A percentile compares a stretch with the other conserved stretches of the same genome.
Evolutionary conservation across 2,113 vertebrate species (phyloP).

Genomic region (Phalacrocorax brasilianus): DNA sequence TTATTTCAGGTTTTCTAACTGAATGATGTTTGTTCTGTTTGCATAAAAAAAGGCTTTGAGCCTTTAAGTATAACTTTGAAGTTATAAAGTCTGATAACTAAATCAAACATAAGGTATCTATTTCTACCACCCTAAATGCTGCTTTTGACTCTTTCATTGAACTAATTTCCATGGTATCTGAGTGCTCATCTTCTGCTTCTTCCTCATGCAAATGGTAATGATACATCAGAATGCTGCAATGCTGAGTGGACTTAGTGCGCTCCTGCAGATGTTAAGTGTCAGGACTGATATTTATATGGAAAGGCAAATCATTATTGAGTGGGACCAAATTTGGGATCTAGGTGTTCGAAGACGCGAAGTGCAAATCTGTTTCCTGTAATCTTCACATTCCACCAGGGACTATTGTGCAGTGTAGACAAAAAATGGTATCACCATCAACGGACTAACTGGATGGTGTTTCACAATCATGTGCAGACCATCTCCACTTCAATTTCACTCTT

Average conservation of each 20-base stretch:
- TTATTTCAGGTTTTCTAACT: background rate
- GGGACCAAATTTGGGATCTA: background rate
- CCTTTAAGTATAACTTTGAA: background rate
- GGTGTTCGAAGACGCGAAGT: fast-evolving
- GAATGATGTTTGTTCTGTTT: background rate
- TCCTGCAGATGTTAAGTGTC: background rate
- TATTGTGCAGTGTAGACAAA: background rate
- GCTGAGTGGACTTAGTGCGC: background rate
- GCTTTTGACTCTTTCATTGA: background rate
- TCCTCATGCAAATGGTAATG: background rate
- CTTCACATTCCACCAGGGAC: background rate
- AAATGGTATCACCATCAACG: background rate
- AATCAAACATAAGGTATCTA: background rate
- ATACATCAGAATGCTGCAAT: background rate
- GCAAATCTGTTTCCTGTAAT: background rate
- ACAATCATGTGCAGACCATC: background rate
- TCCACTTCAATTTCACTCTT: background rate
- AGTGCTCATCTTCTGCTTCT: background rate
- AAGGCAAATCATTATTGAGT: background rate
- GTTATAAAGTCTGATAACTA: background rate
- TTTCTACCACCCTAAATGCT: background rate
- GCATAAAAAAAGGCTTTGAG: background rate
- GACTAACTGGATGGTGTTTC: background rate
- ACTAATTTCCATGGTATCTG: background rate
- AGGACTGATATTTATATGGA: background rate